Evolutionary conservation across 1,140 invertebrate genomes (phyloP), one percentile per base, ranked within the genome.

Genomic region (Heliconius hermathena): DNA sequence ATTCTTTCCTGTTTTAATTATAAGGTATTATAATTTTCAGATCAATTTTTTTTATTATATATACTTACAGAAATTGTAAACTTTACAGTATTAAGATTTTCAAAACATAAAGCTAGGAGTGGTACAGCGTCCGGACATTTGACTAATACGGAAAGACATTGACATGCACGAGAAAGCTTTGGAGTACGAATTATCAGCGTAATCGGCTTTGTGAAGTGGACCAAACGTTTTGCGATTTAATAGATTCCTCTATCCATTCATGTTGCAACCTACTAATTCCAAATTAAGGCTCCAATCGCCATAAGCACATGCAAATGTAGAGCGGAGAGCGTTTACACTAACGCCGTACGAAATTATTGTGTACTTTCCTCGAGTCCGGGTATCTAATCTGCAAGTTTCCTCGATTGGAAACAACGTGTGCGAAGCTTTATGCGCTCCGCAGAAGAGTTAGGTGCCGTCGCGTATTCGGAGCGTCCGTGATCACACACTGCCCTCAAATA

Each of bases 281-380:
- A 85, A 87, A 85, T 87, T 84, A 87, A 85, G 83, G 81, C 82
- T 80, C 72, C 80, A 75, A 81, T 52, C 76, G 76, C 78, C 72
- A 82, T 76, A 77, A 81, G 81, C 81, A 46, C 41, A 79, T 77
- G 76, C 81, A 76, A 79, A 79, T 83, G 84, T 83, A 85, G 84
- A 84, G 82, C 76, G 81, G 80, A 78, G 79, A 73, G 54, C 83
- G 83, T 85, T 82, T 83, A 87, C 82, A 84, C 82, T 87, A 82
- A 83, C 81, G 76, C 75, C 71, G 77, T 57, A 77, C 80, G 84
- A 85, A 87, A 84, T 83, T 83, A 85, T 85, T 87, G 85, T 87
- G 85, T 87, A 87, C 84, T 85, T 87, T 85, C 80, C 80, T 80
- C 79, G 76, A 77, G 54, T 78, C 79, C 76, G 82, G 78, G 85